These are phyloP conservation scores for Pollimyrus isidori DNA, from an alignment of 2,113 vertebrate genomes.

Conservation along the genomic window DNA sequence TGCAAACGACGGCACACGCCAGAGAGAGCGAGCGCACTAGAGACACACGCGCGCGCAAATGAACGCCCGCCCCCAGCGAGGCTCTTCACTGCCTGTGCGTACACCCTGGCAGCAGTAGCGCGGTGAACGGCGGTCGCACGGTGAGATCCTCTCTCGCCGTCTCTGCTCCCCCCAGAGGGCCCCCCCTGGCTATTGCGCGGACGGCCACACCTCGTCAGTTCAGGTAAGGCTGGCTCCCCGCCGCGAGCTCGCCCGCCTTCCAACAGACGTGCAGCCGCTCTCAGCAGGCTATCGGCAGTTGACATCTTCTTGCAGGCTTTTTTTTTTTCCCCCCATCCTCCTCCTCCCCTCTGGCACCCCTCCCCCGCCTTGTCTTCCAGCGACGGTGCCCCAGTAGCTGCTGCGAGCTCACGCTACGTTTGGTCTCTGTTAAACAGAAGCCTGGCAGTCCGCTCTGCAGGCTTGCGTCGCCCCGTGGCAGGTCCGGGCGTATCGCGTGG, in stretches of 20 bases:
- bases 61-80: not conserved
- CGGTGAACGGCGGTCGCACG: not conserved
- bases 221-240: not conserved
- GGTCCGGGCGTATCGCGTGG: not conserved
- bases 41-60: not conserved
- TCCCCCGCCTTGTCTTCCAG: not conserved
- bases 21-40: not conserved
- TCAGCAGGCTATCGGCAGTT: not conserved
- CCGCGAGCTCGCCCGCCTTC: not conserved
- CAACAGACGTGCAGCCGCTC: not conserved
- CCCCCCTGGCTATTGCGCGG: not conserved
- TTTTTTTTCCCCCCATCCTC: not conserved
- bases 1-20: not conserved
- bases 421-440: not conserved
- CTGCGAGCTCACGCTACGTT: not conserved
- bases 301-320: not conserved
- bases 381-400: not conserved
- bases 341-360: not conserved
- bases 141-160: constrained; percentile 26
- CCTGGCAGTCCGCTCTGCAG: not conserved
- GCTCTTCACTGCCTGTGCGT: constrained; percentile 5
- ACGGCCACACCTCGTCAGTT: not conserved
- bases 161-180: constrained; percentile 14
- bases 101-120: constrained; percentile 21
- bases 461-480: not conserved